phyloP scores from a whole-genome alignment of 92 coral and sea anemone species.

The Bergia sp. region DNA sequence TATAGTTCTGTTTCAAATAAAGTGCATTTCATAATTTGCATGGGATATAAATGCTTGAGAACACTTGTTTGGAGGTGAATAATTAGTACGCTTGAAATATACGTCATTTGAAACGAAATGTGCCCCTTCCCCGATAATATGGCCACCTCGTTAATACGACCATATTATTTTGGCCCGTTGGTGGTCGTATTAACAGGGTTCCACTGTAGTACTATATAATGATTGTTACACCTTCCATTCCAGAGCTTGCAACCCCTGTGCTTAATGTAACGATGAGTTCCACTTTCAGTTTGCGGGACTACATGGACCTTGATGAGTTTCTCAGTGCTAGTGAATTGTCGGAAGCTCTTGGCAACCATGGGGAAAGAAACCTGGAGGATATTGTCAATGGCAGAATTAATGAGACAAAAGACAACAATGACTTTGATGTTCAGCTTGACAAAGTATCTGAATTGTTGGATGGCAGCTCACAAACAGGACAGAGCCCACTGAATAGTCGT shows the following conservation, averaged over 20 bases:
- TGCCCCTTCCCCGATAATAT: too few relatives aligned
- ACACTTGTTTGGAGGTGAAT: too few relatives aligned
- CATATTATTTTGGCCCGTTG: too few relatives aligned
- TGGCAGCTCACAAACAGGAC: background rate
- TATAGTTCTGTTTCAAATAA: too few relatives aligned
- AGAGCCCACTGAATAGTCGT: background rate
- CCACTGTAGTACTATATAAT: background rate
- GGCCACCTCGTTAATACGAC: too few relatives aligned
- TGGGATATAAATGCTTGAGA: too few relatives aligned
- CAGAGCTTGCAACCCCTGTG: background rate
- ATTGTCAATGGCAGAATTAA: background rate
- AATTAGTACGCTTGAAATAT: too few relatives aligned
- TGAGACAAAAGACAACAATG: background rate
- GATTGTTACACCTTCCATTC: background rate
- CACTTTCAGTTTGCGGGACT: constrained; percentile 36
- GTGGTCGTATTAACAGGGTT: too few relatives aligned
- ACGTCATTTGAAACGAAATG: too few relatives aligned
- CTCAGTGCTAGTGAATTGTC: constrained; percentile 36
- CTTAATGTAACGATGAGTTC: constrained; percentile 1
- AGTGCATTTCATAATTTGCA: too few relatives aligned
- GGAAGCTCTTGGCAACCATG: background rate
- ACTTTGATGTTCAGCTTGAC: background rate
- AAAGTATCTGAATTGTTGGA: background rate
- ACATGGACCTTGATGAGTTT: constrained; percentile 45
- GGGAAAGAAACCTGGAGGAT: background rate